Evolutionary conservation across 1,140 invertebrate genomes (phyloP), one percentile per base, ranked within the genome.

Genomic region (Agrilus planipennis): DNA sequence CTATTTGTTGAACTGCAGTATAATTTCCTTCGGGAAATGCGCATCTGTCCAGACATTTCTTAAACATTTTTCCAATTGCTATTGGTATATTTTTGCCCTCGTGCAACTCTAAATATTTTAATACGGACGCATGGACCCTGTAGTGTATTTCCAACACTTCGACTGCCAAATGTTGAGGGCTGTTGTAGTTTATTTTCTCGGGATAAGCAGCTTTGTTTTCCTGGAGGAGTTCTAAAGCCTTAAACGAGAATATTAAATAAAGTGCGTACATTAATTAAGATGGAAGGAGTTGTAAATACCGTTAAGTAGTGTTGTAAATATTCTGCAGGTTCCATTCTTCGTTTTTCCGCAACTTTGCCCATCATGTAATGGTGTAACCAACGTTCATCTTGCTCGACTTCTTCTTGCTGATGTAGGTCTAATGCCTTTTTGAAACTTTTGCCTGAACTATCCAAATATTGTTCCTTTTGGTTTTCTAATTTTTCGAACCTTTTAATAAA

Each of bases 351-450:
- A 31, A 92, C 81, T 74, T 96, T 95, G 1, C 85, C 90, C 15
- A 93, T 66, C 82, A 94, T 91, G 54, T 93, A 94, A 55, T 89
- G 83, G 54, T 85, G 78, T 10, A 92, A 65, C 91, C 91, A 96
- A 31, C 76, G 64, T 55, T 90, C 87, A 53, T 89, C 84, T 21
- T 76, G 70, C 55, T 71, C 55, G 36, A 49, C 40, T 34, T 70
- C 62, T 41, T 58, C 54, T 21, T 53, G 53, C 36, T 71, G 67
- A 23, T 70, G 69, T 42, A 75, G 72, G 50, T 68, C 69, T 52
- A 77, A 72, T 1, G 84, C 82, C 27, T 72, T 72, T 14, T 67
- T 70, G 53, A 91, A 94, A 65, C 85, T 90, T 44, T 79, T 70
- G 23, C 74, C 65, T 1, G 89, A 80, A 19, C 73, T 72, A 42